Conservation (phyloP, 2,113 vertebrate species). For the Heterotis niloticus region DNA sequence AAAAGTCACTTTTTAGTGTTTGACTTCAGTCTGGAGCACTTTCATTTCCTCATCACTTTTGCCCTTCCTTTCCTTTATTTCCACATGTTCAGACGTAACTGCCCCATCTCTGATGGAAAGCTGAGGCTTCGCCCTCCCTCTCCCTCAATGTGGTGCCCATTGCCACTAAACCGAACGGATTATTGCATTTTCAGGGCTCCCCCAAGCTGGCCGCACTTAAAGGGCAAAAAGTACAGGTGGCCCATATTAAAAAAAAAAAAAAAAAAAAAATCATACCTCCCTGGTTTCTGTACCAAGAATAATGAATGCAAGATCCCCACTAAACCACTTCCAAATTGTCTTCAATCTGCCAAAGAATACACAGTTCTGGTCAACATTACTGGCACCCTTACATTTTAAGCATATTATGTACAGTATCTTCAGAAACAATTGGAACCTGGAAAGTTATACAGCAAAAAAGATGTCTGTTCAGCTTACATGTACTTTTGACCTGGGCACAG, state of each 20-base stretch:
- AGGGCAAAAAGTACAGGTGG: constrained; percentile 15
- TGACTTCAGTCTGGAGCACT: neutral
- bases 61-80: too few relatives aligned
- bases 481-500: too few relatives aligned
- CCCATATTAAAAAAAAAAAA: constrained; percentile 3
- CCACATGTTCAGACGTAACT: neutral
- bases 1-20: constrained; percentile 21
- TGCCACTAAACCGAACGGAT: constrained; percentile 22
- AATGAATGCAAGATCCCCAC: neutral
- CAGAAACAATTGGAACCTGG: too few relatives aligned
- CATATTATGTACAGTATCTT: too few relatives aligned
- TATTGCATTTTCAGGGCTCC: constrained; percentile 18
- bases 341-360: constrained; percentile 22
- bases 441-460: too few relatives aligned
- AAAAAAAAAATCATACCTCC: neutral
- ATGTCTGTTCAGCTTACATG: too few relatives aligned
- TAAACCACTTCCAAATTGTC: neutral
- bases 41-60: constrained; percentile 26
- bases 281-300: constrained; percentile 4
- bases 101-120: constrained; percentile 14
- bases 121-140: neutral
- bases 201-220: neutral
- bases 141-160: neutral
- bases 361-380: neutral
- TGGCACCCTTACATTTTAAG: too few relatives aligned